Evolutionary conservation across 2,888 invertebrate species (phyloP).

Genomic region (Frankliniella fusca): DNA sequence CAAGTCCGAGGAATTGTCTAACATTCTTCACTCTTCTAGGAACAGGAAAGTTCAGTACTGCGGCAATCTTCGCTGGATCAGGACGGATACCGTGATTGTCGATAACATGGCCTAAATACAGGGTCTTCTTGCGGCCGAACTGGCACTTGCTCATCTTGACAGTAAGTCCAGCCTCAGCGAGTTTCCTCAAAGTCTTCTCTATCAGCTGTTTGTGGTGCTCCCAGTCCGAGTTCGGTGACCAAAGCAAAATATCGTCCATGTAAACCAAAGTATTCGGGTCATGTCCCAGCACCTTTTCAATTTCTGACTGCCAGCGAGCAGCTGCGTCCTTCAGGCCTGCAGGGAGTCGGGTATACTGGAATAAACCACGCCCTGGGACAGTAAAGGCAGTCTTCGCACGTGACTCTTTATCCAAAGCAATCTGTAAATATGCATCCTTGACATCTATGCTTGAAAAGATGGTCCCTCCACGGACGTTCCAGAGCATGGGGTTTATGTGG

Average conservation of each 20-base stretch:
- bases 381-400: conserved; percentile 39
- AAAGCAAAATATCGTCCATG: neutral
- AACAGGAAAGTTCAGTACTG: neutral
- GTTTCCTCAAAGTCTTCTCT: neutral
- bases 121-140: neutral
- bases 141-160: neutral
- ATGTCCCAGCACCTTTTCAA: neutral
- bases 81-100: neutral
- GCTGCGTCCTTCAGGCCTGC: neutral
- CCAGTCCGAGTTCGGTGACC: neutral
- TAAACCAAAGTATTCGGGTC: neutral
- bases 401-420: conserved; percentile 33
- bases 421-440: conserved; percentile 38
- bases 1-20: neutral
- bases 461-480: neutral
- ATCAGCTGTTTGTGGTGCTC: neutral
- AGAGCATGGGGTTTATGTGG: neutral
- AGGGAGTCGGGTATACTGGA: conserved; percentile 31
- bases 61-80: neutral
- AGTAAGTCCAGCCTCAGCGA: neutral
- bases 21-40: neutral
- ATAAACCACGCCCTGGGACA: conserved; percentile 35
- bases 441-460: conserved; percentile 31
- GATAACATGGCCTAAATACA: neutral
- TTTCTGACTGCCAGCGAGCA: neutral